Conservation (phyloP, 2,797 vertebrate genomes). For the Lithobates pipiens region DNA sequence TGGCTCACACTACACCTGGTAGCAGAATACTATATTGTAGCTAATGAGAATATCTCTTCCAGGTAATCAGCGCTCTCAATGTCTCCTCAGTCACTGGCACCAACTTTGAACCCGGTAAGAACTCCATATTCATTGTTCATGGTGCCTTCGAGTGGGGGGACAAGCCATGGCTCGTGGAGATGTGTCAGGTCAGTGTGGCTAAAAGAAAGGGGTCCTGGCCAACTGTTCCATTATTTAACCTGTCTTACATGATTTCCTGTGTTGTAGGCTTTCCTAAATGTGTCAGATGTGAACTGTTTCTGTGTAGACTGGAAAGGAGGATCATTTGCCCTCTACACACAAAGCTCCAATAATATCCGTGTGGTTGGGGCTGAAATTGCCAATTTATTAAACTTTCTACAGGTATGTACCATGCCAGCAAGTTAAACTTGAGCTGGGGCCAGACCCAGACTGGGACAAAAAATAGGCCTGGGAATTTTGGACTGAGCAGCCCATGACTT, state of each 20-base stretch:
- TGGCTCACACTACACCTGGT: too few species aligned
- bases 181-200: background rate
- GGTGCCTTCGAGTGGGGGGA: background rate
- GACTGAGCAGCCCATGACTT: too few species aligned
- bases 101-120: background rate
- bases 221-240: too few species aligned
- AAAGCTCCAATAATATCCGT: background rate
- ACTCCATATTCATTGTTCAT: background rate
- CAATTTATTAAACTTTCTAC: constrained; percentile 70
- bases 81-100: constrained; percentile 40
- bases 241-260: background rate
- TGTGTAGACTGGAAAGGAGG: background rate
- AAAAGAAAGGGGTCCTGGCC: background rate
- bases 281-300: constrained; percentile 9
- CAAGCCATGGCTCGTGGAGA: background rate
- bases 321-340: background rate
- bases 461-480: too few species aligned
- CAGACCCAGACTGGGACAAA: too few species aligned
- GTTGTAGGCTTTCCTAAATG: background rate
- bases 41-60: background rate
- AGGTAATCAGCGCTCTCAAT: constrained; percentile 63
- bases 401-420: constrained; percentile 62
- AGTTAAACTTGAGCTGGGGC: too few species aligned
- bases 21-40: too few species aligned
- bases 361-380: constrained; percentile 80